Evolutionary conservation across 2,797 vertebrate species (phyloP).

Genomic region (Leptoclinus maculatus): DNA sequence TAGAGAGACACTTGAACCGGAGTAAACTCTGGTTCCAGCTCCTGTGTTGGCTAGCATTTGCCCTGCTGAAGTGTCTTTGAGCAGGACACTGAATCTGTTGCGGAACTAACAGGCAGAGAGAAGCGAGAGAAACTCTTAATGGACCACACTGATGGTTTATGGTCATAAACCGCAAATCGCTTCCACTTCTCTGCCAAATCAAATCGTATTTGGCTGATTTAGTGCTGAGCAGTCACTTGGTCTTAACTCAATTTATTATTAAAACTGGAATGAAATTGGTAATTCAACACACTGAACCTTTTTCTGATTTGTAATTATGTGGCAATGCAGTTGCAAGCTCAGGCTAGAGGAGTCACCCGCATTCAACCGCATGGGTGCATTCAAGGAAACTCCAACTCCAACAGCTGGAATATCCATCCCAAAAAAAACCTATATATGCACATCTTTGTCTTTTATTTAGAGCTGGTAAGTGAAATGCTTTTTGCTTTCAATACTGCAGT

Average conservation of each 20-base stretch:
- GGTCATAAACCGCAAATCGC: not conserved
- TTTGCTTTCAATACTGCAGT: not conserved
- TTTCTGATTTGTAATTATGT: not conserved
- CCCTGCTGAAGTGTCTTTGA: slow-evolving; percentile 11
- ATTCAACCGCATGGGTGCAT: not conserved
- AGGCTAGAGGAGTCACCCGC: not conserved
- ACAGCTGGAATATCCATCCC: not conserved
- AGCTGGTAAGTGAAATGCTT: not conserved
- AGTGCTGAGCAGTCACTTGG: not conserved
- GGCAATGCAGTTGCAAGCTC: not conserved
- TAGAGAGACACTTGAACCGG: not conserved
- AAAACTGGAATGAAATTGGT: not conserved
- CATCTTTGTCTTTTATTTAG: not conserved
- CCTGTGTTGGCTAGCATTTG: slow-evolving; percentile 31
- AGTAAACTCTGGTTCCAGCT: slow-evolving; percentile 34
- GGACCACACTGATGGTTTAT: slow-evolving; percentile 8
- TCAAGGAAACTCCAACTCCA: not conserved
- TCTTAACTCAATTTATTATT: not conserved
- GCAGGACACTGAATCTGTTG: not conserved
- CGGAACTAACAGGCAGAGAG: not conserved
- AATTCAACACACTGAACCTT: not conserved
- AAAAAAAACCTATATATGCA: not conserved
- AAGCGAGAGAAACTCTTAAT: not conserved
- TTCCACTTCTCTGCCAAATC: not conserved
- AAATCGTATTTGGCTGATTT: not conserved